Evolutionary conservation across 2,888 invertebrate genomes (phyloP).

Genomic region (Salticus scenicus): DNA sequence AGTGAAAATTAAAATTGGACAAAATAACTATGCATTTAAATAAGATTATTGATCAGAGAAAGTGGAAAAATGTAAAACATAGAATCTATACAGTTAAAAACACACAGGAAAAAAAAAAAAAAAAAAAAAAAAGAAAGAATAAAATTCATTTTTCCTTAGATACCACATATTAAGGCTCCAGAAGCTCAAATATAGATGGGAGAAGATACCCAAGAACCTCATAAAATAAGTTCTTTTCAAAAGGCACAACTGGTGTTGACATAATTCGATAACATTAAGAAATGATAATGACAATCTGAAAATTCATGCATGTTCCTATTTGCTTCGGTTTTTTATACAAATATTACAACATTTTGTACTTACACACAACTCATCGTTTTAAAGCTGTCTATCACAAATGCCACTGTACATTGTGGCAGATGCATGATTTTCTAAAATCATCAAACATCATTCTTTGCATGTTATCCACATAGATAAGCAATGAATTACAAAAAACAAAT

Average conservation of each 20-base stretch:
- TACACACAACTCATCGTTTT: not conserved
- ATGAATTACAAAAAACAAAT: constrained; percentile 7
- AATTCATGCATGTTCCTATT: constrained; percentile 4
- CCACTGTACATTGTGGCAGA: not conserved
- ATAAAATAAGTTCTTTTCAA: constrained; percentile 25
- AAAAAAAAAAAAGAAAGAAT: not conserved
- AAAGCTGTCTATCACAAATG: constrained; percentile 6
- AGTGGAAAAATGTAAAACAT: too few relatives aligned
- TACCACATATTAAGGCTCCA: constrained; percentile 7
- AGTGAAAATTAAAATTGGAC: too few relatives aligned
- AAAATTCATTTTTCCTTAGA: constrained; percentile 28
- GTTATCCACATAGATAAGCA: not conserved
- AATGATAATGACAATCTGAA: constrained; percentile 1
- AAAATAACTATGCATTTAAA: too few relatives aligned
- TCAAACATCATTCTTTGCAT: not conserved
- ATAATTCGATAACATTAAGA: not conserved
- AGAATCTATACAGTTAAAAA: too few relatives aligned
- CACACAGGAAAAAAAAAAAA: not conserved
- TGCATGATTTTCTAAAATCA: constrained; percentile 4
- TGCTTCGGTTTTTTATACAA: not conserved
- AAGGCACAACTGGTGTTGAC: constrained; percentile 58
- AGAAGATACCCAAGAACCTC: constrained; percentile 34
- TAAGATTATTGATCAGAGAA: too few relatives aligned
- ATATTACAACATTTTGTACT: not conserved
- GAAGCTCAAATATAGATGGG: constrained; percentile 23